A percentile compares a stretch with the other conserved stretches of the same genome.
Conservation (phyloP, 2,797 vertebrate genomes). For the Protosalanx chinensis region DNA sequence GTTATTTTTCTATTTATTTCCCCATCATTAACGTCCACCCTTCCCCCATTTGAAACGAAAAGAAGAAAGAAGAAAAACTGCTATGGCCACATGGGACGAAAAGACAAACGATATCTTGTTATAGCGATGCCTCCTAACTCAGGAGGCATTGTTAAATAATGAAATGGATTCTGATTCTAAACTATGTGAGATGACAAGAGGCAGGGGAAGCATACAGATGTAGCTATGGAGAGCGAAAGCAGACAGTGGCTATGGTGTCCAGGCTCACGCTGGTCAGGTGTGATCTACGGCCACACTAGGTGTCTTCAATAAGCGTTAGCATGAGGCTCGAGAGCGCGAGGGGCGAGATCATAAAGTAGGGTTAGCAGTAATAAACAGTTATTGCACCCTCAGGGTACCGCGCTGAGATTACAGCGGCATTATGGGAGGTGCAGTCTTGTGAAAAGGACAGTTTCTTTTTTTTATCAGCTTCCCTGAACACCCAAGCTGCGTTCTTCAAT, state of each 20-base stretch:
- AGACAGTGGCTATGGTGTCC: conserved; percentile 48
- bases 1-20: conserved; percentile 42
- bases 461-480: conserved; percentile 38
- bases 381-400: conserved; percentile 73
- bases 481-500: conserved; percentile 13
- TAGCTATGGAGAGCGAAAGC: conserved; percentile 31
- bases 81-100: conserved; percentile 42
- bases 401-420: conserved; percentile 65
- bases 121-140: conserved; percentile 55
- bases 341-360: conserved; percentile 66
- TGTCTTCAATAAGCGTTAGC: conserved; percentile 79
- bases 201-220: conserved; percentile 49
- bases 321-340: conserved; percentile 52
- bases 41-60: conserved; percentile 41
- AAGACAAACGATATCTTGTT: conserved; percentile 64
- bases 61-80: conserved; percentile 19
- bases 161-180: too few relatives aligned
- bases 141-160: too few relatives aligned
- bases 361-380: conserved; percentile 79
- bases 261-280: conserved; percentile 61
- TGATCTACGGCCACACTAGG: conserved; percentile 67
- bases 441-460: conserved; percentile 52
- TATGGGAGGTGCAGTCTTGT: conserved; percentile 58
- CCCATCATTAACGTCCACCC: conserved; percentile 38
- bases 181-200: conserved; percentile 56